Evolutionary conservation across 23 tunicate species (phyloP), one percentile per base, ranked within the genome.

Genomic region (Aplidium turbinatum): DNA sequence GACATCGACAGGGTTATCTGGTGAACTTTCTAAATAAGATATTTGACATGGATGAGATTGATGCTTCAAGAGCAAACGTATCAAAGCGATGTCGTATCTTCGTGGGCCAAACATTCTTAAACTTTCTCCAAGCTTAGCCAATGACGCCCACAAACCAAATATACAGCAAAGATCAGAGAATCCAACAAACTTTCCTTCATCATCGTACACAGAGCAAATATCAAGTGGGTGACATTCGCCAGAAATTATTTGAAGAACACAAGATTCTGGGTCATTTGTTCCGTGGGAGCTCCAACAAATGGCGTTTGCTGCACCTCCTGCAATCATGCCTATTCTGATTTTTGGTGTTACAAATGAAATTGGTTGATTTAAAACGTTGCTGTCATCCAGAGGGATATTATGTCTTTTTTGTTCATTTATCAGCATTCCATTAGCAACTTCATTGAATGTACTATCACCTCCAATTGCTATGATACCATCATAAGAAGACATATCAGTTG

Each of bases 391-490:
- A 34, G 46, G 4, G 18, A 62, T 38, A 2, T 33, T 60, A 32
- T 58, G 52, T 46, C 35, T 34, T 20, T 33, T 27, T 48, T 85
- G 92, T 2, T 77, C 70, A 27, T 53, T 56, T 21, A 56, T 23
- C 38, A 85, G 33, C 1, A 85, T 24, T 34, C 92, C 92, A 45
- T 85, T 85, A 1, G 69, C 39, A 40, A 85, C 51, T 69, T 85
- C 92, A 54, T 78, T 70, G 18, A 46, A 33, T 75, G 78, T 85
- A 9, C 92, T 84, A 78, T 85, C 92, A 1, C 92, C 92, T 6
- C 92, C 92, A 20, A 85, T 84, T 25, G 92, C 84, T 18, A 85
- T 60, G 7, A 85, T 78, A 22, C 92, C 92, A 58, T 73, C 80
- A 45, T 56, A 69, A 16, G 39, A 21, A 19, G 73, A 40, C 5